Evolutionary conservation across 2,113 vertebrate genomes (phyloP).

Genomic region (Leptodactylus fuscus): DNA sequence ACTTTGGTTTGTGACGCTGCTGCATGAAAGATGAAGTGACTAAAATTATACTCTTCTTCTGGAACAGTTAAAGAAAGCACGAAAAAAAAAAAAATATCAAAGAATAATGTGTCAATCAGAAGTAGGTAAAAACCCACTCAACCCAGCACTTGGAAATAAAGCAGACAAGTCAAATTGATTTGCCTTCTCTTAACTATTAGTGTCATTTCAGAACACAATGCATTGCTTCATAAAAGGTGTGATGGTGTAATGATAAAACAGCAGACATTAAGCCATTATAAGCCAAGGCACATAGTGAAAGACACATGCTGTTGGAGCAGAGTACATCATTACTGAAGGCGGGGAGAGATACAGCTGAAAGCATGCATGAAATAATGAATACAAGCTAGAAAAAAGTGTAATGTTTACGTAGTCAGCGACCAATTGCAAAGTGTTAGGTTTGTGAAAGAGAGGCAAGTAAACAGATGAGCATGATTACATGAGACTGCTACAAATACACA

Average conservation of each 20-base stretch:
- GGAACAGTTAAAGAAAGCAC: slow-evolving; percentile 30
- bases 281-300: slow-evolving; percentile 58
- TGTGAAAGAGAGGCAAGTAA: not conserved
- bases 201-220: slow-evolving; percentile 58
- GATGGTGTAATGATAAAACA: slow-evolving; percentile 58
- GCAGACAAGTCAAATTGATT: slow-evolving; percentile 59
- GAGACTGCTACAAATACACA: slow-evolving; percentile 18
- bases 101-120: slow-evolving; percentile 55
- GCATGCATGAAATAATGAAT: slow-evolving; percentile 1
- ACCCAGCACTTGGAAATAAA: slow-evolving; percentile 48
- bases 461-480: not conserved
- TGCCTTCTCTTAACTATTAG: slow-evolving; percentile 59
- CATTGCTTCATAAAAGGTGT: slow-evolving; percentile 55
- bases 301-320: slow-evolving; percentile 36
- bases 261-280: slow-evolving; percentile 59
- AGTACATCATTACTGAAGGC: slow-evolving; percentile 39
- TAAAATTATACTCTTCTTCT: slow-evolving; percentile 54
- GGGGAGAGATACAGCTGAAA: slow-evolving; percentile 7
- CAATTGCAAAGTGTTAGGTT: slow-evolving; percentile 26
- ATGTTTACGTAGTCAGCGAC: slow-evolving; percentile 24
- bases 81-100: not conserved
- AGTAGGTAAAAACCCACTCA: slow-evolving; percentile 48
- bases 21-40: slow-evolving; percentile 43
- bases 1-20: slow-evolving; percentile 46
- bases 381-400: not conserved